Base-by-base conservation (phyloP, 92 coral and sea anemone genomes). In the Actinostola sp. region DNA sequence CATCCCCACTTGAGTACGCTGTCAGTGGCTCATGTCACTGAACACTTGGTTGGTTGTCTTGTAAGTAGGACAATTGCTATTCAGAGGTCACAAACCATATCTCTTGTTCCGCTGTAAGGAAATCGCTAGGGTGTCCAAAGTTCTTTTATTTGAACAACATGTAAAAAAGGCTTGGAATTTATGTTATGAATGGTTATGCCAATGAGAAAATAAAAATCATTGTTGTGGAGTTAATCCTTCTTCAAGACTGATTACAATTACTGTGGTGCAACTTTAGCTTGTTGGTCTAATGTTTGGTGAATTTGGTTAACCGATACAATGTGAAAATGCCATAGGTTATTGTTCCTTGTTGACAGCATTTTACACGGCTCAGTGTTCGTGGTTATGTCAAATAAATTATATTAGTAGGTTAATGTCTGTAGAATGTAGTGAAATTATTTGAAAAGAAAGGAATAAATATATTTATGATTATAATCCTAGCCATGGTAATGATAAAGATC, bases 1-100 rank as follows among this genome's bases (percentile, higher is more conserved):
- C 74, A 68, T 55, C 30, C 21, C 25, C 48, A 50, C 74, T 50
- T 39, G 35, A 68, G n/a, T 14, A 17, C 1, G 44, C 31, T 51
- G 62, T 68, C 62, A 51, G 7, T 68, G 74, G 57, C 74, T 68
- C 49, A 33, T 50, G 61, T 44, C 74, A 27, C 34, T 68, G 41
- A 39, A 68, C 57, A 56, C 49, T 50, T 68, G 62, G 45, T 13
- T 68, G 74, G 51, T 31, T 50, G 50, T 51, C 31, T 68, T 68
- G 25, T 15, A 50, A 34, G 27, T 26, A 42, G 33, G 20, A 66
- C 72, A 66, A 29, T 66, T 48, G 34, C 52, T 19, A 45, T 53
- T 33, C 55, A 43, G 27, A 28, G 58, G 58, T 53, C 23, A 45
- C 41, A 64, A 66, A 46, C 20, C 34, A 34, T 27, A 28, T 41